phyloP scores from a whole-genome alignment of 2,797 vertebrate species.

The Helostoma temminkii region DNA sequence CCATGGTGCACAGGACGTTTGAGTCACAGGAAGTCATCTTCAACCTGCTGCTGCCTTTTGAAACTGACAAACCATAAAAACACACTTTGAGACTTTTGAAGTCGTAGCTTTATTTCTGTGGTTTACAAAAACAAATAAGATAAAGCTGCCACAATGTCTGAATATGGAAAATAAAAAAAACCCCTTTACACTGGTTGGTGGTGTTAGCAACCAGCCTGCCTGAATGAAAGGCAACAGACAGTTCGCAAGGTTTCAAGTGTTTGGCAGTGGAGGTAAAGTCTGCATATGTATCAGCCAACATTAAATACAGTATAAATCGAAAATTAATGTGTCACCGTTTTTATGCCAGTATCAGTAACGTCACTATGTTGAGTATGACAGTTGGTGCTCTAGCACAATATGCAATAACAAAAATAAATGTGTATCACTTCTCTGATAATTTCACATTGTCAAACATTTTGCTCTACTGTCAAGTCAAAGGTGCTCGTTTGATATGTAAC shows the following conservation, averaged over 20 bases:
- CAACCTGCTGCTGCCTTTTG: not conserved
- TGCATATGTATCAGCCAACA: not conserved
- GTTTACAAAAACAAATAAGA: slow-evolving; percentile 54
- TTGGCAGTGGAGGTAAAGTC: slow-evolving; percentile 8
- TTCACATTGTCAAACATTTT: slow-evolving; percentile 20
- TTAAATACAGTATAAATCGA: slow-evolving; percentile 11
- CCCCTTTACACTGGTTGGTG: slow-evolving; percentile 26
- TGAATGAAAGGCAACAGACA: slow-evolving; percentile 6
- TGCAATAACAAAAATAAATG: slow-evolving; percentile 5
- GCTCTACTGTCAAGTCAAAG: slow-evolving; percentile 51
- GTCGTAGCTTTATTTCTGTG: slow-evolving; percentile 80
- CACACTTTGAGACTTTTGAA: slow-evolving; percentile 29
- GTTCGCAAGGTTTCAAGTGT: slow-evolving; percentile 14
- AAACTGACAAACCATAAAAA: not conserved
- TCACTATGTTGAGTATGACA: slow-evolving; percentile 4
- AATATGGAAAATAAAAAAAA: slow-evolving; percentile 21
- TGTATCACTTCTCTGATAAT: slow-evolving; percentile 10
- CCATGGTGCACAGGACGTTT: too few species aligned
- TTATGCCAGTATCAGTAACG: not conserved
- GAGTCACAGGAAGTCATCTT: not conserved
- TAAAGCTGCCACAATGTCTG: slow-evolving; percentile 77
- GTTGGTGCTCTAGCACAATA: slow-evolving; percentile 19
- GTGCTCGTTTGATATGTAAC: slow-evolving; percentile 52
- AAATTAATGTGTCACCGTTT: not conserved
- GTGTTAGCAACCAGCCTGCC: slow-evolving; percentile 19